phyloP scores from a whole-genome alignment of 2,113 vertebrate species.

The Otolemur garnettii region DNA sequence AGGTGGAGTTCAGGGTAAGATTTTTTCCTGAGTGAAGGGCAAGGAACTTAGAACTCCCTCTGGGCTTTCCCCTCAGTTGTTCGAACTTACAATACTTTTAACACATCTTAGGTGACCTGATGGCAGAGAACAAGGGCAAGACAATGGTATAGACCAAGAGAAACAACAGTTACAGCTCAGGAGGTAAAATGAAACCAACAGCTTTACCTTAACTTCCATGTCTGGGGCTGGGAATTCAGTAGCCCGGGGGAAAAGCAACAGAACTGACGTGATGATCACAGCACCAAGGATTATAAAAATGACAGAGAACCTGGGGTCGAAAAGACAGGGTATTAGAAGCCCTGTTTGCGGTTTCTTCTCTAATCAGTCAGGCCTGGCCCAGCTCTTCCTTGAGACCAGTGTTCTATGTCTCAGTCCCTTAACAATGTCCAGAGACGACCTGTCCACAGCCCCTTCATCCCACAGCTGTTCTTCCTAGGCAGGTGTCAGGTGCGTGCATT shows the following conservation, averaged over 20 bases:
- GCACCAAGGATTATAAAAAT: conserved; percentile 89
- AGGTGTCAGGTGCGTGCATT: background rate
- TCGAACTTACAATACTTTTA: background rate
- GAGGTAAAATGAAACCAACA: conserved; percentile 9
- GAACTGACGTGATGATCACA: conserved; percentile 86
- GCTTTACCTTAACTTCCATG: conserved; percentile 89
- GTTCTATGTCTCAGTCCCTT: background rate
- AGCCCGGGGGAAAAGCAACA: conserved; percentile 92
- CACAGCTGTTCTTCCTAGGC: background rate
- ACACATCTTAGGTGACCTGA: background rate
- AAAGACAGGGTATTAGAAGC: conserved; percentile 2
- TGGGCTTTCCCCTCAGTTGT: background rate
- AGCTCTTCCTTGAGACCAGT: background rate
- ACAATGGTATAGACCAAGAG: background rate
- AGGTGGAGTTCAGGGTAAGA: background rate
- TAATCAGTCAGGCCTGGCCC: background rate
- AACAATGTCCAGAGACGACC: background rate
- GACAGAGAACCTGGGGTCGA: conserved; percentile 86
- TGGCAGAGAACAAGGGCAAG: background rate
- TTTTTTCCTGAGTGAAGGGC: background rate
- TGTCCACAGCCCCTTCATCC: background rate
- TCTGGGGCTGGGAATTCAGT: conserved; percentile 86
- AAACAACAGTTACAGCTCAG: background rate
- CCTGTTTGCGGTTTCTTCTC: background rate
- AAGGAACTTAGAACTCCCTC: background rate